Conservation (phyloP, 2,888 invertebrate species). For the Agrochola macilenta region DNA sequence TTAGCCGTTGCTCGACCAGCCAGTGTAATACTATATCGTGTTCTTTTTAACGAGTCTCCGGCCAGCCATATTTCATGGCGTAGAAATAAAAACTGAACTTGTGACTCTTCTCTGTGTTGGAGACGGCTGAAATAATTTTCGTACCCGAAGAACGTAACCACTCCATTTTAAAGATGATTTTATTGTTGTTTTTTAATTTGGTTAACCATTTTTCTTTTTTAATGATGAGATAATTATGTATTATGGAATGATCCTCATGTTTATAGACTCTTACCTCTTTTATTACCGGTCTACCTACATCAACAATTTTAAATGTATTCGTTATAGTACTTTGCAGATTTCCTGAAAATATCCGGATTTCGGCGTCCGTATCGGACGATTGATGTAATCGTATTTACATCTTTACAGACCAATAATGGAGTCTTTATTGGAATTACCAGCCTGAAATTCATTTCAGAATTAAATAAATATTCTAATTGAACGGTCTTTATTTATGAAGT, state of each 20-base stretch:
- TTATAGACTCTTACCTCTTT: neutral
- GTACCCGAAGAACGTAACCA: conserved; percentile 53
- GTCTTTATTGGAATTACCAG: conserved; percentile 42
- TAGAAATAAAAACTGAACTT: conserved; percentile 82
- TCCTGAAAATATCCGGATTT: conserved; percentile 16
- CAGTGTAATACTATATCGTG: conserved; percentile 84
- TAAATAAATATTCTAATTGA: conserved; percentile 25
- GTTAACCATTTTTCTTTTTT: neutral
- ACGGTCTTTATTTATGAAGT: neutral
- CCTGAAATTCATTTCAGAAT: conserved; percentile 32
- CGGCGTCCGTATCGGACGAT: conserved; percentile 13
- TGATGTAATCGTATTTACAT: conserved; percentile 55
- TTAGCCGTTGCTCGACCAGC: conserved; percentile 81
- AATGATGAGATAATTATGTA: neutral
- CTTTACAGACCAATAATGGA: conserved; percentile 31
- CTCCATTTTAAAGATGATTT: conserved; percentile 45
- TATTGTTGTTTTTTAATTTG: neutral
- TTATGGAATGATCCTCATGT: neutral
- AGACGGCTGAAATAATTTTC: conserved; percentile 69
- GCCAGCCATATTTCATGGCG: conserved; percentile 82
- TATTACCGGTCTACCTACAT: neutral
- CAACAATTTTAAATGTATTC: neutral
- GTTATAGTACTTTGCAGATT: conserved; percentile 3
- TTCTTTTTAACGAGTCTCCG: conserved; percentile 86
- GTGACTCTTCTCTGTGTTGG: conserved; percentile 70